phyloP scores from a whole-genome alignment of 1,140 invertebrate genomes.

The Drosophila pseudoananassae region DNA sequence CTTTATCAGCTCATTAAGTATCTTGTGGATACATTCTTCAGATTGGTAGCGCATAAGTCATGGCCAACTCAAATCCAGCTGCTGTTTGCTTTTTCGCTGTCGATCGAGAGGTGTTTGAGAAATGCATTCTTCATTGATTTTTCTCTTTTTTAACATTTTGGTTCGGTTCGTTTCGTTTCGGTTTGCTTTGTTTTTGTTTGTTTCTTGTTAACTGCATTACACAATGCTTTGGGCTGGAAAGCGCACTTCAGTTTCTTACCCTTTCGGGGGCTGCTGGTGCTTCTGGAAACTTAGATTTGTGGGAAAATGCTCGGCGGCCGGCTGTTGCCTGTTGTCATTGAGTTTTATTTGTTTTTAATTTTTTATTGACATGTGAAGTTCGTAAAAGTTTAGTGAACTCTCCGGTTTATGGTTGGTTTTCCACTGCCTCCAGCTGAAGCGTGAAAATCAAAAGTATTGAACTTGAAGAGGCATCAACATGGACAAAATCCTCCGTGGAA shows the following conservation, averaged over 20 bases:
- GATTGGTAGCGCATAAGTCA: constrained; percentile 32
- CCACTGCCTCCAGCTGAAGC: constrained; percentile 34
- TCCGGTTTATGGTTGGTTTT: constrained; percentile 53
- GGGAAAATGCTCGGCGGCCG: constrained; percentile 55
- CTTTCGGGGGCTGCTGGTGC: constrained; percentile 20
- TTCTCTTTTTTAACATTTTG: constrained; percentile 15
- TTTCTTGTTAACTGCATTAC: constrained; percentile 81
- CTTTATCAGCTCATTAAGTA: constrained; percentile 73
- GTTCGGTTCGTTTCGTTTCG: constrained; percentile 12
- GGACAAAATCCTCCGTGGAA: neutral
- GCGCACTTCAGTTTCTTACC: constrained; percentile 30
- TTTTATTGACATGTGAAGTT: constrained; percentile 82
- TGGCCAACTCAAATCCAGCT: constrained; percentile 44
- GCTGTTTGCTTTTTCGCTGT: constrained; percentile 44
- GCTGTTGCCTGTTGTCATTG: constrained; percentile 54
- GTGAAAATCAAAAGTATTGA: constrained; percentile 75
- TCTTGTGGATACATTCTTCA: constrained; percentile 46
- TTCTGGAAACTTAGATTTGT: constrained; percentile 76
- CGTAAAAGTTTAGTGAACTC: constrained; percentile 79
- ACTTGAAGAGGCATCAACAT: constrained; percentile 23
- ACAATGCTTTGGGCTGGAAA: constrained; percentile 53
- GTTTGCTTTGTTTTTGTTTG: constrained; percentile 56
- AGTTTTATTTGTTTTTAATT: constrained; percentile 82
- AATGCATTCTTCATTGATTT: constrained; percentile 77
- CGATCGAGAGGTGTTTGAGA: constrained; percentile 59